phyloP scores from a whole-genome alignment of 2,888 invertebrate genomes.

The Lithophane semibrunnea region DNA sequence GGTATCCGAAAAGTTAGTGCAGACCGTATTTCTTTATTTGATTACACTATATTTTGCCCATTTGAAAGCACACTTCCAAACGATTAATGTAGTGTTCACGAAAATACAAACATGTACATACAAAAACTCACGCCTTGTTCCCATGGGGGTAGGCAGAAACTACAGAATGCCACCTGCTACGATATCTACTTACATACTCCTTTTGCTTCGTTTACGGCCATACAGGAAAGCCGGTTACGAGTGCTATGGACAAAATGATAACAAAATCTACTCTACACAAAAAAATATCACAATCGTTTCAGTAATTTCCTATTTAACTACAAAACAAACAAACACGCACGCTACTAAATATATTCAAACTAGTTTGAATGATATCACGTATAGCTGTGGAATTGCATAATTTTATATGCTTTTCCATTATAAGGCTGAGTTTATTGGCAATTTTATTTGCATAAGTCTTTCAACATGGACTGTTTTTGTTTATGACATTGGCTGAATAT shows the following conservation, averaged over 20 bases:
- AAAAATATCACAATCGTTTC: constrained; percentile 10
- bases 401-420: constrained; percentile 50
- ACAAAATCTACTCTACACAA: background rate
- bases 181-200: no score
- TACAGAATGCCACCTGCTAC: no score
- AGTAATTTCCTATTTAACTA: constrained; percentile 22
- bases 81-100: no score
- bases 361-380: constrained; percentile 42
- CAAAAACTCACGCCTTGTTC: no score
- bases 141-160: no score
- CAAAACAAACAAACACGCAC: constrained; percentile 39
- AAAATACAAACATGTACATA: background rate
- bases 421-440: constrained; percentile 52
- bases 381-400: constrained; percentile 52
- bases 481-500: constrained; percentile 11
- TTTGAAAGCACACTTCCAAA: background rate
- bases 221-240: no score
- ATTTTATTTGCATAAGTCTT: constrained; percentile 55
- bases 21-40: background rate
- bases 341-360: constrained; percentile 23
- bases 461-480: constrained; percentile 24
- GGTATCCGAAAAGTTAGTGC: background rate
- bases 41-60: background rate
- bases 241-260: background rate
- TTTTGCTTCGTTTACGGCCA: no score